Evolutionary conservation across 2,888 invertebrate species (phyloP), one percentile per base, ranked within the genome.

Genomic region (Allophyes oxyacanthae): DNA sequence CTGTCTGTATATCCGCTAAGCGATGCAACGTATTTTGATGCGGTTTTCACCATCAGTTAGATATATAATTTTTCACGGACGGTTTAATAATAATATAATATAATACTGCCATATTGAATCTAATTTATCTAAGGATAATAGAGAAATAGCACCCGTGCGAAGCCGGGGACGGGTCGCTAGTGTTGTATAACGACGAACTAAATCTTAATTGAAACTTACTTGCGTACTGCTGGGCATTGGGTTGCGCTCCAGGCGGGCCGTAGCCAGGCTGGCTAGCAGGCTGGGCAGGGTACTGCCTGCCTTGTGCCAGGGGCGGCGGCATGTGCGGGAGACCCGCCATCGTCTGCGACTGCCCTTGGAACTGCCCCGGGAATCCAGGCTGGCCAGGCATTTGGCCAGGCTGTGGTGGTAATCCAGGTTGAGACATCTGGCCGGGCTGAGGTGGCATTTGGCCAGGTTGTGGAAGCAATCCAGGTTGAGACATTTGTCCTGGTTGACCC

Each of bases 291-390:
- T 78, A 89, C 70, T 87, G 89, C 38, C 83, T 77, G 63, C 88
- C 90, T 62, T 88, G 89, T 0, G 77, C 60, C 30, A 88, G 46
- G 0, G 94, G 93, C 1, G 95, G 95, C 0, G 93, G 94, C 94
- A 94, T 94, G 57, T 93, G 92, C 0, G 77, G 79, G 52, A 79
- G 75, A 3, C 78, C 78, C 6, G 77, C 73, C 77, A 90, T 86
- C 2, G 86, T 63, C 25, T 76, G 82, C 32, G 70, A 79, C 54
- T 87, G 84, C 36, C 49, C 61, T 13, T 67, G 76, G 45, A 72
- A 68, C 57, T 87, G 84, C 28, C 60, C 65, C 1, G 64, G 76
- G 33, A 74, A 69, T 15, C 72, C 72, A 6, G 69, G 72, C 13
- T 78, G 41, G 0, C 88, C 15, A 11, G 40, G 61, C 33, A 67